Percentiles rank a stretch among this genome's conserved stretches.
Conservation (phyloP, 2,888 invertebrate genomes). For the Apantesis nais region DNA sequence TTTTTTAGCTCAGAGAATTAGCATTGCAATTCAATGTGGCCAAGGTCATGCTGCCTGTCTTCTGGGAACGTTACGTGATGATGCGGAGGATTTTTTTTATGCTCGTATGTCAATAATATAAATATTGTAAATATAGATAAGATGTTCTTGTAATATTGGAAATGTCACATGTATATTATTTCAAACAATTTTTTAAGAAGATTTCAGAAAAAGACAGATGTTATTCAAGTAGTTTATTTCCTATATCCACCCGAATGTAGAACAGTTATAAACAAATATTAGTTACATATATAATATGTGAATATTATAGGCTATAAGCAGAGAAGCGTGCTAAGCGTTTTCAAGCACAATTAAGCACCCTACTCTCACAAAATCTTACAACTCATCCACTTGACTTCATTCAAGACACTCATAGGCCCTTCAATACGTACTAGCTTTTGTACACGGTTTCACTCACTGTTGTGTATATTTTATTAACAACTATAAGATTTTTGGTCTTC, state of each 20-base stretch:
- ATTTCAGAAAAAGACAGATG: neutral
- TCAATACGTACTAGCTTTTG: neutral
- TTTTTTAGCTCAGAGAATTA: too few species aligned
- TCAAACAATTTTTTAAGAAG: neutral
- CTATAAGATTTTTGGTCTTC: too few species aligned
- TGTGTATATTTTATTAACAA: neutral
- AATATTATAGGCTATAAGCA: neutral
- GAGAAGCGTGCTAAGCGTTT: constrained; percentile 14
- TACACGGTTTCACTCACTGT: neutral
- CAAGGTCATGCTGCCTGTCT: too few species aligned
- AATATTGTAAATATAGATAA: too few species aligned
- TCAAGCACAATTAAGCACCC: constrained; percentile 46
- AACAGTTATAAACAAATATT: neutral
- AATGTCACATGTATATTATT: too few species aligned
- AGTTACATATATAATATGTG: neutral
- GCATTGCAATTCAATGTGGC: too few species aligned
- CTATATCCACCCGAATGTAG: neutral
- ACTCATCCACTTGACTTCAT: constrained; percentile 14
- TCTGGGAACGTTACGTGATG: too few species aligned
- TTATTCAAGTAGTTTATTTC: neutral
- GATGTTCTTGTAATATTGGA: too few species aligned
- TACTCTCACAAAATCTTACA: constrained; percentile 21
- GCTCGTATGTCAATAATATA: too few species aligned
- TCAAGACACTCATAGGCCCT: neutral
- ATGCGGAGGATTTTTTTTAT: too few species aligned